Evolutionary conservation across 2,113 vertebrate species (phyloP).

Genomic region (Meriones unguiculatus): DNA sequence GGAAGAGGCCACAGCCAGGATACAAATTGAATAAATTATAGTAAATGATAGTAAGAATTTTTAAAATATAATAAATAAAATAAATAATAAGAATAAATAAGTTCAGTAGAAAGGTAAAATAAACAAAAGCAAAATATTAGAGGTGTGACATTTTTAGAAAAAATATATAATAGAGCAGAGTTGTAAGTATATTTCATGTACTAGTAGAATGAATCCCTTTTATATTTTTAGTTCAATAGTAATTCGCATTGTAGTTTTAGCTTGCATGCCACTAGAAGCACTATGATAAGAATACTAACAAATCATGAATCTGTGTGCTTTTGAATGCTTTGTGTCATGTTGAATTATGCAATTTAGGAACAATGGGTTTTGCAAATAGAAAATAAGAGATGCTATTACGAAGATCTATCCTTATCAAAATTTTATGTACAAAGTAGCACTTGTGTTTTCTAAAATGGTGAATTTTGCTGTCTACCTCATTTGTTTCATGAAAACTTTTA

Average conservation of each 20-base stretch:
- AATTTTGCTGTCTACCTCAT: neutral
- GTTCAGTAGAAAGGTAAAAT: too few relatives aligned
- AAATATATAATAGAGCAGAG: neutral
- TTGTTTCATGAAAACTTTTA: neutral
- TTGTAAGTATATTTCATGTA: slow-evolving; percentile 8
- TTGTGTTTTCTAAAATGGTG: slow-evolving; percentile 37
- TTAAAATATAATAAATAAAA: too few relatives aligned
- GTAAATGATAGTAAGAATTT: too few relatives aligned
- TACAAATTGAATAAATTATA: too few relatives aligned
- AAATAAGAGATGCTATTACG: slow-evolving; percentile 20
- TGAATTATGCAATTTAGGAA: slow-evolving; percentile 45
- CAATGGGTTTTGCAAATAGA: slow-evolving; percentile 2
- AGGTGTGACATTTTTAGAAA: slow-evolving; percentile 27
- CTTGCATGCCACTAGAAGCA: neutral
- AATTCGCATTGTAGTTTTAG: neutral
- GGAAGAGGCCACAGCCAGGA: too few relatives aligned
- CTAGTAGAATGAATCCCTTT: neutral
- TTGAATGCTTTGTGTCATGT: slow-evolving; percentile 18
- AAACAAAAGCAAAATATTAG: neutral
- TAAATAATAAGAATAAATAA: too few relatives aligned
- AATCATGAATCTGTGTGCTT: neutral
- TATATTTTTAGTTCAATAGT: neutral
- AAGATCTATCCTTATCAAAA: neutral
- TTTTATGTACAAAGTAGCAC: neutral
- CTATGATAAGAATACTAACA: neutral